These are phyloP conservation scores for Clarias gariepinus DNA, from an alignment of 2,113 vertebrate species.

Conservation along the genomic window DNA sequence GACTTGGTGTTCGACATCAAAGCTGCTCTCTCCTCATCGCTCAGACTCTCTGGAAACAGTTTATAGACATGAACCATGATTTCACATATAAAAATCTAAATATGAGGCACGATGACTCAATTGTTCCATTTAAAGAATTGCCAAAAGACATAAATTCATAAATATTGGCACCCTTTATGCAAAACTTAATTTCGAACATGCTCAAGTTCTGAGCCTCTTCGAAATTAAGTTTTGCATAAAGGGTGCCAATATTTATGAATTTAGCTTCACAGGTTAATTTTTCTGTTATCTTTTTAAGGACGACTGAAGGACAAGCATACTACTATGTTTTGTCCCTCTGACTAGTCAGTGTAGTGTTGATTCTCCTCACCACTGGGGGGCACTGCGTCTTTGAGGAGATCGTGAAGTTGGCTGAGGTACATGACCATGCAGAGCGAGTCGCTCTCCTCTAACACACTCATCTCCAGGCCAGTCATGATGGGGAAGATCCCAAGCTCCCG, in stretches of 20 bases:
- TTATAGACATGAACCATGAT: not conserved
- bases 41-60: slow-evolving; percentile 70
- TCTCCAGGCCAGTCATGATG: slow-evolving; percentile 92
- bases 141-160: not conserved
- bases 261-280: not conserved
- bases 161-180: not conserved
- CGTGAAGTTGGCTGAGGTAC: slow-evolving; percentile 96
- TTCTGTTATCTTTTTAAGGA: not conserved
- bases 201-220: too few relatives aligned
- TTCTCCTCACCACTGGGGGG: slow-evolving; percentile 77
- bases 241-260: not conserved
- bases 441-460: slow-evolving; percentile 82
- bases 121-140: not conserved
- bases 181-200: not conserved
- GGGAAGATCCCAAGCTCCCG: slow-evolving; percentile 90
- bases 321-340: not conserved
- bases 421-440: slow-evolving; percentile 95
- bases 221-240: not conserved
- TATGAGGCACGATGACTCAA: not conserved
- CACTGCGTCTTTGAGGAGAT: slow-evolving; percentile 84
- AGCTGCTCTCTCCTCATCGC: slow-evolving; percentile 80
- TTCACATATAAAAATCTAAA: not conserved
- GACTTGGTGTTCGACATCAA: slow-evolving; percentile 81
- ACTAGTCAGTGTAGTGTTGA: not conserved
- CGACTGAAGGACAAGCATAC: not conserved